Conservation (phyloP, 2,888 invertebrate genomes). For the Caenorhabditis wallacei region DNA sequence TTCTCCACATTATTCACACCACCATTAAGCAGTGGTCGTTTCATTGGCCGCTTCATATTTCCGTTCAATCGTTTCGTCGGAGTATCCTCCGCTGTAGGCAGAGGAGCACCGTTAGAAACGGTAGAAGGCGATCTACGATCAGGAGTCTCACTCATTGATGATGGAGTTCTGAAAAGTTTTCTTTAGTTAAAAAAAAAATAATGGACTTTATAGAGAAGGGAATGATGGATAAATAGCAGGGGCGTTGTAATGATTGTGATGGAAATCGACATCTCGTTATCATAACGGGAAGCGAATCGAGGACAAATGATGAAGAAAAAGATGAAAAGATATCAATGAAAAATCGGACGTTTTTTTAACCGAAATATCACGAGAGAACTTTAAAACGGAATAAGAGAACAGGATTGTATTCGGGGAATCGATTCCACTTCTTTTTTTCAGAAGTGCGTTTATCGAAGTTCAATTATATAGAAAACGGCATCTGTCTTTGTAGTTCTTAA, state of each 20-base stretch:
- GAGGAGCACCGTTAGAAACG: conserved; percentile 26
- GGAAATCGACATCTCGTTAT: conserved; percentile 37
- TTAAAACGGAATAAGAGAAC: conserved; percentile 3
- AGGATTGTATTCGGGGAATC: no score
- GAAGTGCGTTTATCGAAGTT: no score
- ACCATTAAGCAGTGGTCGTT: conserved; percentile 53
- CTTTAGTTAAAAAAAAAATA: not conserved
- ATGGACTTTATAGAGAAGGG: not conserved
- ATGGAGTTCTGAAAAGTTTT: conserved; percentile 58
- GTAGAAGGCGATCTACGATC: conserved; percentile 53
- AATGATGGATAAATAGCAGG: conserved; percentile 7
- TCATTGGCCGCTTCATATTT: conserved; percentile 30
- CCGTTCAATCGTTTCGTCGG: conserved; percentile 52
- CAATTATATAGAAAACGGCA: conserved; percentile 1
- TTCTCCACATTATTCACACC: conserved; percentile 29
- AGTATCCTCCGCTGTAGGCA: conserved; percentile 32
- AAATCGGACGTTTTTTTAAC: no score
- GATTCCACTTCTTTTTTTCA: no score
- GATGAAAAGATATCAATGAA: conserved; percentile 20
- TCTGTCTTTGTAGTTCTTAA: conserved; percentile 14
- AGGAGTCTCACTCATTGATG: conserved; percentile 66
- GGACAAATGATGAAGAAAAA: conserved; percentile 27
- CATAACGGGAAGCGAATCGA: conserved; percentile 42
- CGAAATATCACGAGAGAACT: not conserved
- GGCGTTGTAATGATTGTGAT: conserved; percentile 44